Base-by-base conservation (phyloP, 1,140 invertebrate genomes). In the Drosophila funebris region DNA sequence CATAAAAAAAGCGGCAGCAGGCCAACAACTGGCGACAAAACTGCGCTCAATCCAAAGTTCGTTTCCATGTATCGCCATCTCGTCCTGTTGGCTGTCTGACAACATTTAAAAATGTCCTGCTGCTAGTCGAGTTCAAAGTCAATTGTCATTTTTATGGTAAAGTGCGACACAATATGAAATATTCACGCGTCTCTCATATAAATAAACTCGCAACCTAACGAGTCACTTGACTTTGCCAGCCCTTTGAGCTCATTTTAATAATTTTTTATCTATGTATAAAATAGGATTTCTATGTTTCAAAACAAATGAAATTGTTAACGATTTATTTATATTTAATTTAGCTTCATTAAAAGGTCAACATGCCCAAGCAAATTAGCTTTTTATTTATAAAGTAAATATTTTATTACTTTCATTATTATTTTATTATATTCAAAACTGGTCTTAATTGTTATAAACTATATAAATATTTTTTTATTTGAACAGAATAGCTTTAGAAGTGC, bases 81-180 rank as follows among this genome's bases (percentile, higher is more conserved):
- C 60, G 46, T 48, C 71, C 66, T 78, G 57, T 88, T 85, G 82
- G 82, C 82, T 85, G 54, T 67, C 71, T 85, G 82, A 87, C 82
- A 85, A 85, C 87, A 85, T 75, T 60, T 68, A 54, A 46, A 87
- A 82, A 82, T 78, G 56, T 69, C 78, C 82, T 78, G 78, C 82
- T 82, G 82, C 71, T 78, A 29, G 82, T 63, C 58, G 82, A 87
- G 82, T 85, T 85, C 82, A 85, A 85, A 85, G 82, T 85, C 82
- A 85, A 85, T 78, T 85, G 78, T 82, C 75, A 85, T 88, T 85
- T 85, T 76, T 87, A 88, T 85, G 74, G 75, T 76, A 67, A 78
- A 87, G 67, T 75, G 78, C 81, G 64, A 87, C 66, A 66, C 67
- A 82, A 69, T 85, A 85, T 88, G 75, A 88, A 76, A 39, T 53